Evolutionary conservation across 2,888 invertebrate genomes (phyloP).

Genomic region (Cheilosia variabilis): DNA sequence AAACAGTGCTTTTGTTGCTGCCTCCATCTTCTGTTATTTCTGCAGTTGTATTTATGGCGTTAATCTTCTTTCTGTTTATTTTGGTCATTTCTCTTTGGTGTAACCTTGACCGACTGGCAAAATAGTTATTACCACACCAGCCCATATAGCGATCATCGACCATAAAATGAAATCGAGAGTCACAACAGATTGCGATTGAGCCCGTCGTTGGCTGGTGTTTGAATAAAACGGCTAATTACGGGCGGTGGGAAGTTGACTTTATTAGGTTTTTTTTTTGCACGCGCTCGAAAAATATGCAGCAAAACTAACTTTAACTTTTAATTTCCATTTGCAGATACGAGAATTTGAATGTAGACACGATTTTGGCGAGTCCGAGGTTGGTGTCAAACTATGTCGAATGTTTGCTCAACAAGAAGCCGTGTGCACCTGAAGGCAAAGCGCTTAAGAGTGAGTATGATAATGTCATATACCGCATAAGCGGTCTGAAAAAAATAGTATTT

Average conservation of each 20-base stretch:
- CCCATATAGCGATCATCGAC: slow-evolving; percentile 44
- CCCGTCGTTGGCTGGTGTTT: slow-evolving; percentile 13
- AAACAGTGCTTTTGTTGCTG: background rate
- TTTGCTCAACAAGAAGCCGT: slow-evolving; percentile 87
- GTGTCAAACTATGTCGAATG: slow-evolving; percentile 90
- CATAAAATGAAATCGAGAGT: slow-evolving; percentile 46
- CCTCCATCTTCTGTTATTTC: slow-evolving; percentile 4
- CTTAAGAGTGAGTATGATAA: slow-evolving; percentile 87
- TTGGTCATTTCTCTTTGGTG: slow-evolving; percentile 34
- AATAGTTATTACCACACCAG: slow-evolving; percentile 52
- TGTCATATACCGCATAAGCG: background rate
- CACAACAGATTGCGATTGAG: slow-evolving; percentile 34
- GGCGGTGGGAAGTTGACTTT: slow-evolving; percentile 29
- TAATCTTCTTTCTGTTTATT: slow-evolving; percentile 3
- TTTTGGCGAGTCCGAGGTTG: slow-evolving; percentile 88
- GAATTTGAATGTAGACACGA: slow-evolving; percentile 88
- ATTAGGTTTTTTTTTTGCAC: slow-evolving; percentile 31
- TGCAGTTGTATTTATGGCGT: background rate
- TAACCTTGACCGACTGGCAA: slow-evolving; percentile 72
- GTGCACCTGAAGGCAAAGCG: slow-evolving; percentile 89
- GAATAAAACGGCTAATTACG: slow-evolving; percentile 29
- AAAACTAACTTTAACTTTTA: slow-evolving; percentile 19
- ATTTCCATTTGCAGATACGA: slow-evolving; percentile 85
- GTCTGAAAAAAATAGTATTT: background rate
- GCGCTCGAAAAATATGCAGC: background rate